Evolutionary conservation across 2,888 invertebrate genomes (phyloP).

Genomic region (Drosophila pullipes): DNA sequence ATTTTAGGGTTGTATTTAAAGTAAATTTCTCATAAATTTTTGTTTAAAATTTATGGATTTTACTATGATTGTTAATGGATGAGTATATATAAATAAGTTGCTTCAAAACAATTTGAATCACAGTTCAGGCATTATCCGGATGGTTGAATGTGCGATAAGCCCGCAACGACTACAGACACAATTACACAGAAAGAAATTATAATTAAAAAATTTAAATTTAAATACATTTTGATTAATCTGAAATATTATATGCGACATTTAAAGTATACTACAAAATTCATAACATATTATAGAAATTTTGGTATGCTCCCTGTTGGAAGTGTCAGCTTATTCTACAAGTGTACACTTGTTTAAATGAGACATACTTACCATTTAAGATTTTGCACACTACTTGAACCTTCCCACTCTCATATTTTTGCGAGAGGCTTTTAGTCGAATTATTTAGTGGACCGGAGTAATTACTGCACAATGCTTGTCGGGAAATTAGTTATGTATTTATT

Average conservation of each 20-base stretch:
- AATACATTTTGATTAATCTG: background rate
- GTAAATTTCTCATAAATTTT: too few relatives aligned
- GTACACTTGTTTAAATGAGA: slow-evolving; percentile 10
- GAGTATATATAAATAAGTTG: background rate
- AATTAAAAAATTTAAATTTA: background rate
- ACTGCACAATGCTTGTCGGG: slow-evolving; percentile 33
- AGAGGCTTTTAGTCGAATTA: slow-evolving; percentile 38
- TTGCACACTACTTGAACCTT: background rate
- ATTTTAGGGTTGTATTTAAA: background rate
- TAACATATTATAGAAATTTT: too few relatives aligned
- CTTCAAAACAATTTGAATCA: background rate
- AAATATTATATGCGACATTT: background rate
- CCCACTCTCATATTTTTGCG: slow-evolving; percentile 8
- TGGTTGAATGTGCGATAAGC: slow-evolving; percentile 39
- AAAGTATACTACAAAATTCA: too few relatives aligned
- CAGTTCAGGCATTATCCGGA: slow-evolving; percentile 24
- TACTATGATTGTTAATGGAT: too few relatives aligned
- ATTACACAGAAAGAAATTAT: slow-evolving; percentile 5
- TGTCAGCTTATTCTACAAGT: slow-evolving; percentile 7
- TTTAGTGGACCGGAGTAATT: slow-evolving; percentile 8
- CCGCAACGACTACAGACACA: background rate
- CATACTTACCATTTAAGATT: slow-evolving; percentile 1
- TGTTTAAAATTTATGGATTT: too few relatives aligned
- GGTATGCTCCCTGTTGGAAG: background rate
- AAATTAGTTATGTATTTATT: slow-evolving; percentile 34